Conservation (phyloP, 2,888 invertebrate genomes). For the Drosophila barbarae region DNA sequence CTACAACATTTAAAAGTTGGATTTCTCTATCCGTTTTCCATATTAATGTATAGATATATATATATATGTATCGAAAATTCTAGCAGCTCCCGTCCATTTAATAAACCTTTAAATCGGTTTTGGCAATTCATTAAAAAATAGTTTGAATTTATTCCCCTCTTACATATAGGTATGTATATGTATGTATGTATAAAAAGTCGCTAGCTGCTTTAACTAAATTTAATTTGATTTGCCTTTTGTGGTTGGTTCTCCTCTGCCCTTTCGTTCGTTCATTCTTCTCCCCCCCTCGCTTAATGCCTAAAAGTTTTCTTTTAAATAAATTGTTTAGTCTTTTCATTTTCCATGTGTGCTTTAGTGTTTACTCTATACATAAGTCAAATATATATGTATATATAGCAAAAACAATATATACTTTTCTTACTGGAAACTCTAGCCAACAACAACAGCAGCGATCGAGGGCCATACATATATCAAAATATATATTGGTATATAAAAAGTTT, state of each 20-base stretch:
- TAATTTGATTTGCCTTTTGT: constrained; percentile 50
- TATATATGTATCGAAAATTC: constrained; percentile 56
- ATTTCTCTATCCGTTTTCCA: constrained; percentile 29
- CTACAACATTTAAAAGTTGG: constrained; percentile 74
- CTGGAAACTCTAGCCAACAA: constrained; percentile 40
- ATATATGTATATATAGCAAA: constrained; percentile 65
- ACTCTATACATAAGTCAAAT: constrained; percentile 64
- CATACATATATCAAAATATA: constrained; percentile 33
- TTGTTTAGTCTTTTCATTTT: constrained; percentile 76
- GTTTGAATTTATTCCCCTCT: constrained; percentile 29
- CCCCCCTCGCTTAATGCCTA: constrained; percentile 34
- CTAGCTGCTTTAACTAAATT: constrained; percentile 52
- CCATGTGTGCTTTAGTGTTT: constrained; percentile 72
- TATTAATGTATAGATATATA: constrained; percentile 33
- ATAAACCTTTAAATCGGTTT: constrained; percentile 56
- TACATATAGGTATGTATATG: constrained; percentile 14
- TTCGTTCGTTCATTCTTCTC: constrained; percentile 14
- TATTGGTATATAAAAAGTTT: constrained; percentile 50
- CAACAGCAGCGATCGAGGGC: constrained; percentile 15
- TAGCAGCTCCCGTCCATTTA: constrained; percentile 58
- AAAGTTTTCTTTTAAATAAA: constrained; percentile 61
- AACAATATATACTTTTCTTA: constrained; percentile 66
- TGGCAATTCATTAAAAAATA: constrained; percentile 64
- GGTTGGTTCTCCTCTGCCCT: constrained; percentile 22
- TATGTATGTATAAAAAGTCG: constrained; percentile 48